These are phyloP conservation scores for Tauraco hartlaubi DNA, from an alignment of 2,797 vertebrate species.

Conservation along the genomic window DNA sequence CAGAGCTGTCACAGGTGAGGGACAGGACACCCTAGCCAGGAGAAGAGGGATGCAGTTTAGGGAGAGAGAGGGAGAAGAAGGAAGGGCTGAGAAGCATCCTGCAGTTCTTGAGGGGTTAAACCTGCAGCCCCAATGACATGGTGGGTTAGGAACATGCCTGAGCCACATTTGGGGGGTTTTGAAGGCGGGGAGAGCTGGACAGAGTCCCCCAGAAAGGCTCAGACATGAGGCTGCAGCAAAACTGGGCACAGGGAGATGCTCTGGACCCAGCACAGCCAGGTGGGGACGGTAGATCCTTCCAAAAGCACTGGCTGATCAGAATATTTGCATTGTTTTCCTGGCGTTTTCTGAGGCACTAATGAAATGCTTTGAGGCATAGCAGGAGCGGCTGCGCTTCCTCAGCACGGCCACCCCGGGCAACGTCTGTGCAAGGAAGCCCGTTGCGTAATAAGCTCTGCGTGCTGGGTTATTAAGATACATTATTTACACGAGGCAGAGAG, in stretches of 20 bases:
- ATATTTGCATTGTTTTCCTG: not conserved
- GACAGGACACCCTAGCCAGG: not conserved
- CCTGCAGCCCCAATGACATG: not conserved
- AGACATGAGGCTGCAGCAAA: not conserved
- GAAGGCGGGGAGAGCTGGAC: too few relatives aligned
- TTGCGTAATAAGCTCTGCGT: too few relatives aligned
- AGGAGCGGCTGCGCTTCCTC: not conserved
- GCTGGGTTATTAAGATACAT: not conserved
- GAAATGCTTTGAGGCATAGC: slow-evolving; percentile 8
- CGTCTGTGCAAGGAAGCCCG: not conserved
- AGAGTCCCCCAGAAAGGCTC: not conserved
- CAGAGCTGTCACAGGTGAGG: not conserved
- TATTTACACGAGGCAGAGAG: not conserved
- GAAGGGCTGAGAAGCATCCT: not conserved
- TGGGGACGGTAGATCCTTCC: not conserved
- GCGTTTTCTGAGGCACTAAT: not conserved
- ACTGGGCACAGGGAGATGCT: not conserved
- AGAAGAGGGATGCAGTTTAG: not conserved
- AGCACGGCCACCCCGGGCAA: not conserved
- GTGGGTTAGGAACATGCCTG: not conserved
- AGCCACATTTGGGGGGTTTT: not conserved
- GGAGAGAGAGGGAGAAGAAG: not conserved
- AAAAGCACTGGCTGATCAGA: not conserved
- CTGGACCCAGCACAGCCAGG: not conserved
- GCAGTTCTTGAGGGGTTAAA: not conserved